Conservation (phyloP, 2,113 vertebrate genomes). For the Trogon melanurus region DNA sequence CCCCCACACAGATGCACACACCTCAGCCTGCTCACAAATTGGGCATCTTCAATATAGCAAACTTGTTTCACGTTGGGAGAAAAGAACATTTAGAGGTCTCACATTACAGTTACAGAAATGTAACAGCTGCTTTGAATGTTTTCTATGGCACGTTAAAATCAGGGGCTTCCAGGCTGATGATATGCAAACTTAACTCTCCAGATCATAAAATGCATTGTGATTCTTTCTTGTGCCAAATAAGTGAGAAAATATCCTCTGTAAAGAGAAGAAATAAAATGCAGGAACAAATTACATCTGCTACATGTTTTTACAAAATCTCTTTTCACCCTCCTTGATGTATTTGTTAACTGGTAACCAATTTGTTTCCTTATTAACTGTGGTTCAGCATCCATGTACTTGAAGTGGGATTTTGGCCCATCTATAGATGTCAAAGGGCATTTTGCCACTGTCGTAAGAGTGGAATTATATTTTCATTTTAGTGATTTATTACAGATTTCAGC, state of each 20-base stretch:
- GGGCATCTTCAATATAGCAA: background rate
- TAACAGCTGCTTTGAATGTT: background rate
- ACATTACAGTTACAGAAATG: background rate
- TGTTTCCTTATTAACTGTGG: background rate
- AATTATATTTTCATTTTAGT: conserved; percentile 44
- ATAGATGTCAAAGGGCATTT: conserved; percentile 14
- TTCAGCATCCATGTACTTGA: background rate
- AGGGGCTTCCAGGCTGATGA: background rate
- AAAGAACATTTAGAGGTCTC: background rate
- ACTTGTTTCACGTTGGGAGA: background rate
- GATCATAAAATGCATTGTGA: background rate
- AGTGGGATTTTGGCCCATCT: background rate
- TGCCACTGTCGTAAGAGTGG: background rate
- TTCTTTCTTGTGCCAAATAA: background rate
- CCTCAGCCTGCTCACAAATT: background rate
- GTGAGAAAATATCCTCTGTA: background rate
- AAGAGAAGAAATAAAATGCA: background rate
- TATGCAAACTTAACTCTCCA: conserved; percentile 10
- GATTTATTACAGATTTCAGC: conserved; percentile 41
- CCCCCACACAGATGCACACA: too few relatives aligned
- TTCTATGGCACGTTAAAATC: background rate
- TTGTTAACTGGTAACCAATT: background rate
- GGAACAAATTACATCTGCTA: background rate
- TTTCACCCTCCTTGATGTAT: background rate
- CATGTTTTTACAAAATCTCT: background rate